These are phyloP conservation scores for Artemia sp. DNA, from an alignment of 2,888 invertebrate species.

Conservation along the genomic window DNA sequence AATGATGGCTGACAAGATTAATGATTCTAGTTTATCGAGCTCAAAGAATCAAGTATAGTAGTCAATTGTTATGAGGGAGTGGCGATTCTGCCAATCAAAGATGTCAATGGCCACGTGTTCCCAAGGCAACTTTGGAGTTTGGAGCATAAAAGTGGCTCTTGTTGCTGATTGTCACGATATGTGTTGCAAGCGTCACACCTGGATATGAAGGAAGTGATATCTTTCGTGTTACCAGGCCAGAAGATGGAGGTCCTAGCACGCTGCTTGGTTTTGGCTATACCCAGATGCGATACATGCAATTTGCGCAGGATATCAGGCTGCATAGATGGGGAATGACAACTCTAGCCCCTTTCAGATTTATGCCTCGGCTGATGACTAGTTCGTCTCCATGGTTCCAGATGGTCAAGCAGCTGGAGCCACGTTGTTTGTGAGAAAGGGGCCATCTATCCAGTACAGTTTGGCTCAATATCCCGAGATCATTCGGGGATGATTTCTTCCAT, in stretches of 20 bases:
- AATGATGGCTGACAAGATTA: not conserved
- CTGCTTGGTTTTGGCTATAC: not conserved
- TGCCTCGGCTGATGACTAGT: not conserved
- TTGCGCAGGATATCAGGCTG: not conserved
- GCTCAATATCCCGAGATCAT: not conserved
- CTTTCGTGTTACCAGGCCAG: too few relatives aligned
- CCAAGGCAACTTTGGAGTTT: not conserved
- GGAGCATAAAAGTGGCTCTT: not conserved
- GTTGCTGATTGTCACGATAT: slow-evolving; percentile 11
- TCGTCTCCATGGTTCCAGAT: not conserved
- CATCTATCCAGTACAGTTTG: not conserved
- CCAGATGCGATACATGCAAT: not conserved
- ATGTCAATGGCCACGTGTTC: not conserved
- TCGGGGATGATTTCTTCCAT: too few relatives aligned
- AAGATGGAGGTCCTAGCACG: not conserved
- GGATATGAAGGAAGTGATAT: too few relatives aligned
- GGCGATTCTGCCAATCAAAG: not conserved
- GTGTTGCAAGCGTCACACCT: too few relatives aligned
- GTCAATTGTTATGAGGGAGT: not conserved
- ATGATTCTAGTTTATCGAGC: not conserved
- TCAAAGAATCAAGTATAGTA: not conserved
- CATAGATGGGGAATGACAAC: not conserved
- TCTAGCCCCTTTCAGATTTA: not conserved
- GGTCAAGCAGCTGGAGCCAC: not conserved
- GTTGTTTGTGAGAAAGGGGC: not conserved